These are phyloP conservation scores for Phyllostomus discolor DNA, from an alignment of 2,113 vertebrate species.

Conservation along the genomic window DNA sequence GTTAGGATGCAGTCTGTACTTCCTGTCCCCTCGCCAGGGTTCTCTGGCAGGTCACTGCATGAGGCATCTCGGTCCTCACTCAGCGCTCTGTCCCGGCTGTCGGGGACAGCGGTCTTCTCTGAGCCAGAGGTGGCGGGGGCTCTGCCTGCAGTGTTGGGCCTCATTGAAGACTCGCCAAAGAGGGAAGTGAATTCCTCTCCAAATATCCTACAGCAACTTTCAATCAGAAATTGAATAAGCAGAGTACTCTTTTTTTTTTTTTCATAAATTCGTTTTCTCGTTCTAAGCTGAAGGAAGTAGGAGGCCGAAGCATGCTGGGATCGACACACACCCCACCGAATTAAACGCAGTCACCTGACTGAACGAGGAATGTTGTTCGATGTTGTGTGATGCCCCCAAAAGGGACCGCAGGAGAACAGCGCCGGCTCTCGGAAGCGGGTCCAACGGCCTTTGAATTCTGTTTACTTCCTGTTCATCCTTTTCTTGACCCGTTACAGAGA, in stretches of 20 bases:
- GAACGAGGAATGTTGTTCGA: constrained; percentile 85
- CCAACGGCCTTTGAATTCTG: constrained; percentile 85
- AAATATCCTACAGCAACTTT: constrained; percentile 86
- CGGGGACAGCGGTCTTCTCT: background rate
- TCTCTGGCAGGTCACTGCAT: constrained; percentile 79
- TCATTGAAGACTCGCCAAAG: constrained; percentile 83
- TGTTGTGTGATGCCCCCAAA: constrained; percentile 85
- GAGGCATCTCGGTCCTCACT: constrained; percentile 88
- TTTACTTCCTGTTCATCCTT: constrained; percentile 87
- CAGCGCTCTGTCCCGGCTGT: constrained; percentile 90
- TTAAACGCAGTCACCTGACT: constrained; percentile 95
- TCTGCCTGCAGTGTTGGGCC: constrained; percentile 80
- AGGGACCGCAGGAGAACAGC: constrained; percentile 87
- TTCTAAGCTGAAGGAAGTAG: constrained; percentile 82
- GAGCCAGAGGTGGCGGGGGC: background rate
- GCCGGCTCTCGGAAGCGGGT: constrained; percentile 80
- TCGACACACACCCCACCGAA: constrained; percentile 90
- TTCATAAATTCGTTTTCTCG: constrained; percentile 88
- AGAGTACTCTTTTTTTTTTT: constrained; percentile 82
- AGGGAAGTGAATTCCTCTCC: constrained; percentile 87
- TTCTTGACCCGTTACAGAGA: constrained; percentile 87
- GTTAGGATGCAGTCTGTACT: constrained; percentile 94
- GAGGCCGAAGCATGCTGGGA: constrained; percentile 92
- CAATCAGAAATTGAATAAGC: no score
- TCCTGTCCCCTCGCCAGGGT: constrained; percentile 84